Percentiles rank a stretch among this genome's conserved stretches.
These are phyloP conservation scores for Acanthornis magna DNA, from an alignment of 2,797 vertebrate species.

Conservation along the genomic window DNA sequence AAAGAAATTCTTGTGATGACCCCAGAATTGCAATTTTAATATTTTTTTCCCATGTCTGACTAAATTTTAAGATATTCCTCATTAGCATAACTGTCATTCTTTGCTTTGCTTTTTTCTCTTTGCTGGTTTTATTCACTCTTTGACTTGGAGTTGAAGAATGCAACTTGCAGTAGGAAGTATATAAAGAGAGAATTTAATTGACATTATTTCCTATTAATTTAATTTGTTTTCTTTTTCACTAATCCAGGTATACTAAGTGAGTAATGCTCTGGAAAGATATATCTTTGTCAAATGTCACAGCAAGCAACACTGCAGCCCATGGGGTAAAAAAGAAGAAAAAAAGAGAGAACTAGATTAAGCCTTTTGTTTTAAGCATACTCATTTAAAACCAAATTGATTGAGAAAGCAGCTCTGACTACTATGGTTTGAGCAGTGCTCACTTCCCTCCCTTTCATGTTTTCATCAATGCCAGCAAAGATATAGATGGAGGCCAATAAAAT, in stretches of 20 bases:
- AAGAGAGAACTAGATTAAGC: background rate
- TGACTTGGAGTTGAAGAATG: slow-evolving; percentile 54
- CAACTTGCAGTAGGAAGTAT: slow-evolving; percentile 23
- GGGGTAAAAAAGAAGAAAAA: no score
- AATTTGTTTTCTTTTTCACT: slow-evolving; percentile 51
- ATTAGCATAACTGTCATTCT: background rate
- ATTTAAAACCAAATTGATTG: background rate
- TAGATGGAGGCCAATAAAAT: background rate
- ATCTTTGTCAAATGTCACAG: slow-evolving; percentile 21
- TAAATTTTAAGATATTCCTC: background rate
- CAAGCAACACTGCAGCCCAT: background rate
- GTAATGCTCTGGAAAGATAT: slow-evolving; percentile 24
- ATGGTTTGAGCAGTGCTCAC: background rate
- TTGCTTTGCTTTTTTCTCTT: slow-evolving; percentile 20
- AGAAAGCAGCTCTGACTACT: background rate
- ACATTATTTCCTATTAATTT: slow-evolving; percentile 50
- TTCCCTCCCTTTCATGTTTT: background rate
- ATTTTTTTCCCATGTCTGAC: background rate
- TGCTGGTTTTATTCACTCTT: slow-evolving; percentile 15
- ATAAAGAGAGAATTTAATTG: slow-evolving; percentile 49
- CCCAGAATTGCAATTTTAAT: background rate
- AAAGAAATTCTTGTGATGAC: background rate
- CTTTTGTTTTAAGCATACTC: background rate
- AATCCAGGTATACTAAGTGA: slow-evolving; percentile 40
- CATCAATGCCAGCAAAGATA: background rate